Conservation (phyloP, 2,888 invertebrate species). For the Trachelus stipa region DNA sequence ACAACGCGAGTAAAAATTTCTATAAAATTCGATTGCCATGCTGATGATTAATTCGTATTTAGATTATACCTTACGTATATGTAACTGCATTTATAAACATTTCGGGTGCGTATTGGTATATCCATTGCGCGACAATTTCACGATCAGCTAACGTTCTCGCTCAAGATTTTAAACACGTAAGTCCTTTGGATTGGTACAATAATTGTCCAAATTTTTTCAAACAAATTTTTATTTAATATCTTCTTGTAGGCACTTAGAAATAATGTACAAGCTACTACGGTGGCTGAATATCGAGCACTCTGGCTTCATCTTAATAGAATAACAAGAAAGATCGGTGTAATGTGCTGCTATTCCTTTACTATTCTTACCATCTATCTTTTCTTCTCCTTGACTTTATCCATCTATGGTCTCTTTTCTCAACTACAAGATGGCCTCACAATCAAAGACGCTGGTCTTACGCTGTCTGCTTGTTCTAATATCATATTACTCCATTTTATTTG, state of each 20-base stretch:
- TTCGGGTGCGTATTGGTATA: slow-evolving; percentile 79
- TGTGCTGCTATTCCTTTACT: slow-evolving; percentile 77
- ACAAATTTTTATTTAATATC: not conserved
- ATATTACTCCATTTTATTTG: slow-evolving; percentile 78
- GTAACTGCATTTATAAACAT: slow-evolving; percentile 77
- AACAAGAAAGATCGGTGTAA: slow-evolving; percentile 75
- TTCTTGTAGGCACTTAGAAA: slow-evolving; percentile 72
- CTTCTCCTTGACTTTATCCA: slow-evolving; percentile 79
- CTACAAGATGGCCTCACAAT: slow-evolving; percentile 79
- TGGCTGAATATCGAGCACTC: slow-evolving; percentile 77
- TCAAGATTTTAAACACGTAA: slow-evolving; percentile 76
- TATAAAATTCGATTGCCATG: not conserved
- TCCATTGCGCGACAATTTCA: slow-evolving; percentile 76
- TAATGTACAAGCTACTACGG: slow-evolving; percentile 76
- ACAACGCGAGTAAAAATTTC: not conserved
- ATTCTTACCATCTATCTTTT: slow-evolving; percentile 78
- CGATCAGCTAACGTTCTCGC: slow-evolving; percentile 75
- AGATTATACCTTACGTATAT: slow-evolving; percentile 77
- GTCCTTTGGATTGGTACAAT: slow-evolving; percentile 10
- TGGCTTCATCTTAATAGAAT: slow-evolving; percentile 80
- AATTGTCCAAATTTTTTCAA: not conserved
- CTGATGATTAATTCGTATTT: slow-evolving; percentile 23
- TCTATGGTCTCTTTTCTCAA: slow-evolving; percentile 80
- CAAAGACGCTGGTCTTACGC: slow-evolving; percentile 77
- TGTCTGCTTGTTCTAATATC: slow-evolving; percentile 76